Conservation (phyloP, 2,113 vertebrate genomes). For the Felis chaus region DNA sequence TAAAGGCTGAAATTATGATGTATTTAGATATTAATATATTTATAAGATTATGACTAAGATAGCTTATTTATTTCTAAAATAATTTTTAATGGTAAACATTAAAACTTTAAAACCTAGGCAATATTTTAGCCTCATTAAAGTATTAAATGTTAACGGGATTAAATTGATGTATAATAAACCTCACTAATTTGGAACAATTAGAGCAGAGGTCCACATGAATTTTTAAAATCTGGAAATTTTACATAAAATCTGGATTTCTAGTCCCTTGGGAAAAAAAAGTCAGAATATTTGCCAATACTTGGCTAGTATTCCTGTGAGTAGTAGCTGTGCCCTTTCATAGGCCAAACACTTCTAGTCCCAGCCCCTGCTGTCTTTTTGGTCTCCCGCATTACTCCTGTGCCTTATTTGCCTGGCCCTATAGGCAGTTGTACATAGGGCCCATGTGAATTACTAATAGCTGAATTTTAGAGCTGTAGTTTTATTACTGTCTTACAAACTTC, state of each 20-base stretch:
- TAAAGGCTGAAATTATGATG: neutral
- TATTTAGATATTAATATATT: neutral
- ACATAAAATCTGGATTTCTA: neutral
- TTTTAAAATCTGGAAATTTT: neutral
- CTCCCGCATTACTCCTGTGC: neutral
- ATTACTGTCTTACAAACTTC: neutral
- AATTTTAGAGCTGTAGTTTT: neutral
- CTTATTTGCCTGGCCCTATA: neutral
- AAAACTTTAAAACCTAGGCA: neutral
- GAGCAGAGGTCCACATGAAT: neutral
- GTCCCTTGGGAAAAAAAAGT: neutral
- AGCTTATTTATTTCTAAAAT: constrained; percentile 32
- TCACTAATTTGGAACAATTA: neutral
- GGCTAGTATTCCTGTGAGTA: neutral
- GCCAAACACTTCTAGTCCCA: neutral
- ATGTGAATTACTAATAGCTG: neutral
- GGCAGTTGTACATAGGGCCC: neutral
- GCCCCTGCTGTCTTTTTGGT: accelerated
- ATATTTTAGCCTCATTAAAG: neutral
- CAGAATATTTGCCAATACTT: neutral
- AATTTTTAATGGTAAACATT: constrained; percentile 2
- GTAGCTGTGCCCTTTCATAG: neutral
- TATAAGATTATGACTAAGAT: constrained; percentile 6
- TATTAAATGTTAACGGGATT: neutral
- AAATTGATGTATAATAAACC: neutral